phyloP scores from a whole-genome alignment of 2,888 invertebrate species.

The Ophraella communa region DNA sequence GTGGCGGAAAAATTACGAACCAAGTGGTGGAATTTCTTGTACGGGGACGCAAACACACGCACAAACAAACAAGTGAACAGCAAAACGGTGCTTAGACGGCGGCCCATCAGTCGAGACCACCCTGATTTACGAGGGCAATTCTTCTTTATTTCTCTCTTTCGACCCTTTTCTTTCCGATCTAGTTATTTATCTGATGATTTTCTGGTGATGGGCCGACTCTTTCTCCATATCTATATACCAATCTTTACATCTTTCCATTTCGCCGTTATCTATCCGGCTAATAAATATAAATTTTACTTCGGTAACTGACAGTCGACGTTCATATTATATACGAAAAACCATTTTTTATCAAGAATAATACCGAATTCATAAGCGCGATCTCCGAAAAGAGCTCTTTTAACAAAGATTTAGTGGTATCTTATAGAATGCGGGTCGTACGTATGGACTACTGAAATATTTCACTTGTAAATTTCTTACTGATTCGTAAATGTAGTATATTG shows the following conservation, averaged over 20 bases:
- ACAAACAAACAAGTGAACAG: constrained; percentile 53
- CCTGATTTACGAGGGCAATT: constrained; percentile 61
- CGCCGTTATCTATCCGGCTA: constrained; percentile 36
- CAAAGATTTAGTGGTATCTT: not conserved
- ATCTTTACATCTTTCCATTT: constrained; percentile 34
- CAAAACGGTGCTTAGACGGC: not conserved
- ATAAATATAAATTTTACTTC: constrained; percentile 37
- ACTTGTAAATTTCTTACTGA: too few species aligned
- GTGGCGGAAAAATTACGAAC: too few species aligned
- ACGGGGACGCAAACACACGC: constrained; percentile 52
- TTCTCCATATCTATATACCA: constrained; percentile 30
- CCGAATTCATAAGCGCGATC: not conserved
- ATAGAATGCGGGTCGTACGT: too few species aligned
- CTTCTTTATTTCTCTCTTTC: constrained; percentile 62
- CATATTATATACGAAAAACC: constrained; percentile 11
- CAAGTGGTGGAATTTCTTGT: constrained; percentile 25
- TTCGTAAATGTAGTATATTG: too few species aligned
- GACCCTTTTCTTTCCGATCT: constrained; percentile 47
- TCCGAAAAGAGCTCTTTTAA: not conserved
- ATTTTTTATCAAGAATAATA: constrained; percentile 7
- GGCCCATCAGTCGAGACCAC: constrained; percentile 42
- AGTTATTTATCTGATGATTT: constrained; percentile 57
- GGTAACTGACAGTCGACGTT: constrained; percentile 2
- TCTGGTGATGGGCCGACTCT: constrained; percentile 37
- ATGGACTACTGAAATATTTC: too few species aligned